A percentile compares a stretch with the other conserved stretches of the same genome.
These are phyloP conservation scores for Ptychodera flava DNA, from an alignment of 35 echinoderm and acorn worm species.

Conservation along the genomic window DNA sequence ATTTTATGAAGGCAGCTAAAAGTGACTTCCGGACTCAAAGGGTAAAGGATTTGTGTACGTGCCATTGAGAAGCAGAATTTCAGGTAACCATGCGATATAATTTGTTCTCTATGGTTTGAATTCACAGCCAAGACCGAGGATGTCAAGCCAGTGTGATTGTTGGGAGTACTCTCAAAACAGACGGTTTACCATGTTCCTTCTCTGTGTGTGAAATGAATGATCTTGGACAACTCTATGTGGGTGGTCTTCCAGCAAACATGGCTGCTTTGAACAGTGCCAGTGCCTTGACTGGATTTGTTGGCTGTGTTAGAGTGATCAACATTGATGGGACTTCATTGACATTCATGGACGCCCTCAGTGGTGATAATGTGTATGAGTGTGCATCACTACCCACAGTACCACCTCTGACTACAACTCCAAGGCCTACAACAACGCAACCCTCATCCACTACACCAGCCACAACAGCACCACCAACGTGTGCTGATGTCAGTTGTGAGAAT, in stretches of 20 bases:
- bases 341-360: not conserved
- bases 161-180: not conserved
- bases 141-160: not conserved
- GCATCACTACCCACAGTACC: conserved; percentile 1
- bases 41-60: no score
- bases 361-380: not conserved
- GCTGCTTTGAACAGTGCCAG: not conserved
- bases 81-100: no score
- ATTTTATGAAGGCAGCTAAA: no score
- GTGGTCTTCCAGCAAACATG: not conserved
- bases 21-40: no score
- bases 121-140: not conserved
- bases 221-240: not conserved
- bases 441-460: conserved; percentile 11
- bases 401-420: not conserved
- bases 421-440: conserved; percentile 16
- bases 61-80: no score
- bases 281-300: not conserved
- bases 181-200: not conserved
- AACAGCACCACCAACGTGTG: conserved; percentile 31
- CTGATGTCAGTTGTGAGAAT: conserved; percentile 39
- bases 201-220: not conserved
- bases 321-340: not conserved
- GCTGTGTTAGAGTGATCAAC: not conserved
- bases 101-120: no score